phyloP scores from a whole-genome alignment of 2,797 vertebrate genomes.

The Neolamprologus multifasciatus region DNA sequence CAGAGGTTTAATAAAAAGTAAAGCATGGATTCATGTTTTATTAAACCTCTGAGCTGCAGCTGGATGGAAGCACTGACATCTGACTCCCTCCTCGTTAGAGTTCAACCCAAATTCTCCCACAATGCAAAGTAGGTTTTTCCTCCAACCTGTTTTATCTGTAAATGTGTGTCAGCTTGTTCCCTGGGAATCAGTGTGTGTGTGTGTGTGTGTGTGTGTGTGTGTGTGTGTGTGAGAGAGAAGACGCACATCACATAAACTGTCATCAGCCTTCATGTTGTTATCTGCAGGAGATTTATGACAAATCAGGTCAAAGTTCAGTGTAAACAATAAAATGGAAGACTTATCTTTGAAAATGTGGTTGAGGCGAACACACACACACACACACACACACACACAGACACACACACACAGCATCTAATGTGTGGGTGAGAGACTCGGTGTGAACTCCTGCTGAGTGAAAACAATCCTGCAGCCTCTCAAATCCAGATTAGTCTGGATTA shows the following conservation, averaged over 20 bases:
- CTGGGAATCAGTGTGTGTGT: not conserved
- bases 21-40: not conserved
- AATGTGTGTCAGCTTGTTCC: not conserved
- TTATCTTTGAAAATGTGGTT: not conserved
- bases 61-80: not conserved
- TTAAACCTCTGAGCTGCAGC: not conserved
- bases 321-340: not conserved
- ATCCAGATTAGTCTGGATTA: slow-evolving; percentile 38
- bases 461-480: slow-evolving; percentile 25
- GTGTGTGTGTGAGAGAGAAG: not conserved
- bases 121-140: not conserved
- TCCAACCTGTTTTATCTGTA: not conserved
- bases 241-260: not conserved
- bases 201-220: not conserved
- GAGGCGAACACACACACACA: not conserved
- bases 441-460: not conserved
- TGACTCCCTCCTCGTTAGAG: not conserved
- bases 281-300: not conserved
- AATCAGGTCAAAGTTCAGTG: not conserved
- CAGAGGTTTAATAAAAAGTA: not conserved
- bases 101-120: not conserved
- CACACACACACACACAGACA: not conserved
- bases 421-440: not conserved
- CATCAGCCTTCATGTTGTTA: not conserved
- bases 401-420: not conserved